These are phyloP conservation scores for Siniperca chuatsi DNA, from an alignment of 2,113 vertebrate genomes.

Conservation along the genomic window DNA sequence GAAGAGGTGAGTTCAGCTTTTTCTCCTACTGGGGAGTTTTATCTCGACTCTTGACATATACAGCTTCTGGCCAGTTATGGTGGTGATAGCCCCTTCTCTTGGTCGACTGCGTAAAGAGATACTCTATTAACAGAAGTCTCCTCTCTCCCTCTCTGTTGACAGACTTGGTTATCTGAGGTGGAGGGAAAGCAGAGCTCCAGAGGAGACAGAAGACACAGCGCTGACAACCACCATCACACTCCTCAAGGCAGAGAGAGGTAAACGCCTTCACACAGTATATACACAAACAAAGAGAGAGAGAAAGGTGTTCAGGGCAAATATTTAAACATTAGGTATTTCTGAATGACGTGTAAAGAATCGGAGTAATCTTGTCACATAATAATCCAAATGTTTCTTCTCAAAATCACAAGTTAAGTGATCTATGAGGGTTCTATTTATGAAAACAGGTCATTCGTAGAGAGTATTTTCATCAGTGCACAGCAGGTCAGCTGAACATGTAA, in stretches of 20 bases:
- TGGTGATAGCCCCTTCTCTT: not conserved
- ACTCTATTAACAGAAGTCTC: not conserved
- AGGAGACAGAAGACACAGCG: slow-evolving; percentile 92
- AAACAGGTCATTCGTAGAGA: no score
- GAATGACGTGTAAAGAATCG: not conserved
- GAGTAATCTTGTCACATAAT: no score
- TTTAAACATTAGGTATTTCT: not conserved
- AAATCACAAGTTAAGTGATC: not conserved
- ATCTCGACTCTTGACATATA: not conserved
- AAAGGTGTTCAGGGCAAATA: not conserved
- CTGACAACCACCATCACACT: slow-evolving; percentile 97
- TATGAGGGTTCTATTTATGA: no score
- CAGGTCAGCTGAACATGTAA: no score
- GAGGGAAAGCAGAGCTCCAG: slow-evolving; percentile 94
- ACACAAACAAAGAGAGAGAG: not conserved
- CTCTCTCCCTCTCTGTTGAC: slow-evolving; percentile 13
- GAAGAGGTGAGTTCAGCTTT: no score
- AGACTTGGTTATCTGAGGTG: slow-evolving; percentile 97
- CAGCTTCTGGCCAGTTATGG: not conserved
- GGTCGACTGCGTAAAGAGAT: not conserved
- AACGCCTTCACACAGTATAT: not conserved
- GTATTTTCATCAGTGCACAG: no score
- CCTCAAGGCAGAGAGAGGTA: slow-evolving; percentile 98
- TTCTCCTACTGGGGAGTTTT: no score
- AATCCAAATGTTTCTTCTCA: not conserved